Conservation (phyloP, 2,888 invertebrate species). For the Chloroclysta siterata region DNA sequence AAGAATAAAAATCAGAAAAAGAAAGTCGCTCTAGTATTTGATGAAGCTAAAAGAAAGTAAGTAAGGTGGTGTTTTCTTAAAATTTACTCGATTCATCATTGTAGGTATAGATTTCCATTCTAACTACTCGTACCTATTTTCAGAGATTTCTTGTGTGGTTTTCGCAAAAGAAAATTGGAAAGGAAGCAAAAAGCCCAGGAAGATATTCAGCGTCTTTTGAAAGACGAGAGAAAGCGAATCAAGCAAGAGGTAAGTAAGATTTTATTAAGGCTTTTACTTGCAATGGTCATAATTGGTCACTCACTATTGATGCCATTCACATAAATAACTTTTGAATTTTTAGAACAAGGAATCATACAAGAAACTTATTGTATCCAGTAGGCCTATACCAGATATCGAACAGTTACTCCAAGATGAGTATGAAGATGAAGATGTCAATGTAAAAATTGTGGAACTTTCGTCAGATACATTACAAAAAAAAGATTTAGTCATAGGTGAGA, state of each 20-base stretch:
- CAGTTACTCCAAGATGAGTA: conserved; percentile 88
- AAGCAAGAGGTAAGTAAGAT: conserved; percentile 86
- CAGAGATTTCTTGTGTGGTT: conserved; percentile 92
- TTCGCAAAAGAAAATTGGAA: conserved; percentile 91
- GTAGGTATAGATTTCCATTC: no score
- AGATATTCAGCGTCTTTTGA: conserved; percentile 88
- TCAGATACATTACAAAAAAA: conserved; percentile 88
- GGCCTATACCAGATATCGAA: conserved; percentile 89
- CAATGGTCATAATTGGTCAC: no score
- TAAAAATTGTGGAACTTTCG: conserved; percentile 91
- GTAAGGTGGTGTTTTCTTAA: conserved; percentile 11
- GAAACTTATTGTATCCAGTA: conserved; percentile 89
- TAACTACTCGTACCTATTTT: conserved; percentile 42
- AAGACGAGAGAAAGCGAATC: conserved; percentile 90
- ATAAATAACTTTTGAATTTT: conserved; percentile 6
- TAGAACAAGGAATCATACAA: conserved; percentile 89
- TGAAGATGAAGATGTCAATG: conserved; percentile 91
- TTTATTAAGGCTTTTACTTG: no score
- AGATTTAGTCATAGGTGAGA: conserved; percentile 90
- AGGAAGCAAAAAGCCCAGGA: conserved; percentile 90
- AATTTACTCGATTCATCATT: background rate
- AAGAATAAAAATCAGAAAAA: conserved; percentile 68
- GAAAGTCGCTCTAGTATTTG: conserved; percentile 74
- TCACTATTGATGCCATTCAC: background rate
- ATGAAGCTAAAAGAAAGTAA: conserved; percentile 76